Base-by-base conservation (phyloP, 2,888 invertebrate species). In the Pollenia amentaria region DNA sequence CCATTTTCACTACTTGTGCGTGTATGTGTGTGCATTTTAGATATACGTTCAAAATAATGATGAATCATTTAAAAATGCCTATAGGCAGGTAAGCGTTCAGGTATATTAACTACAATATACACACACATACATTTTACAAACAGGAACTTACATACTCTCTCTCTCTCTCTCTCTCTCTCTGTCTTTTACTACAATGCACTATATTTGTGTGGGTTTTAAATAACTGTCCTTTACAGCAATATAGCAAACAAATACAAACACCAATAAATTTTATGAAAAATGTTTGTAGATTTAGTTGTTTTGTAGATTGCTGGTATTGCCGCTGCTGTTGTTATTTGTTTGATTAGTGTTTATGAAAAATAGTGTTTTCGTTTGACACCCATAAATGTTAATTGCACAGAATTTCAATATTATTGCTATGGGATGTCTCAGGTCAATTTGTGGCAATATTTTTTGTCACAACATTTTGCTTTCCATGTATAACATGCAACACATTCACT, bases 51-150 rank as follows among this genome's bases (percentile, higher is more conserved):
- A 76, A 48, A 62, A 55, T 76, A 48, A 70, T 73, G 78, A 84
- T 84, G 78, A 79, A 84, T 85, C 76, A 65, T 72, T 80, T 76
- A 76, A 76, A 84, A 85, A 42, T 40, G 76, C 76, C 76, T 76
- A 42, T 57, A 40, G 84, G 42, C 57, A 48, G 38, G 44, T 70
- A 10, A n/a, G 42, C 14, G 18, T 44, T 46, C 29, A 29, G 3
- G 40, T 76, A 70, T 62, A 51, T 62, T 69, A 55, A 18, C 46
- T 57, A 55, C 38, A 65, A 29, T n/a, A 42, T n/a, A 53, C 60
- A 16, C 38, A 38, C 60, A 69, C 29, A 6, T 29, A 29, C 29
- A 4, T 7, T 18, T 21, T 18, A 44, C 44, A 6, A 29, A 29
- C 29, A 29, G 29, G 29, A 1, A 29, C 29, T 29, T 3, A 29